A percentile compares a stretch with the other conserved stretches of the same genome.
phyloP scores from a whole-genome alignment of 2,797 vertebrate genomes.

The Sebastes minor region DNA sequence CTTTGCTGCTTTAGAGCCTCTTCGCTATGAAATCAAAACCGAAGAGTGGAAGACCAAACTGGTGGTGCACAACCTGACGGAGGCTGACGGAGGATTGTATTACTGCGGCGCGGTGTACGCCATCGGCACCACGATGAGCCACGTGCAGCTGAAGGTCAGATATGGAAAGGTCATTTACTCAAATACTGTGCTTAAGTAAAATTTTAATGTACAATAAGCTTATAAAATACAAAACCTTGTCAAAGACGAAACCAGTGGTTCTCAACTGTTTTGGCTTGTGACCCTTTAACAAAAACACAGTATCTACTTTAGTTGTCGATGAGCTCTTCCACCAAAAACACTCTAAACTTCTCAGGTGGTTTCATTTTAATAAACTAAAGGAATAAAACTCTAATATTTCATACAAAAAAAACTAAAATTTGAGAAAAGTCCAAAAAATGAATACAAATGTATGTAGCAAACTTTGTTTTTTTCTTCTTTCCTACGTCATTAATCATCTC shows the following conservation, averaged over 20 bases:
- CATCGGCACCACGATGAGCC: conserved; percentile 62
- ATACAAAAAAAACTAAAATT: neutral
- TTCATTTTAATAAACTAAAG: neutral
- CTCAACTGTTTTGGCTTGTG: neutral
- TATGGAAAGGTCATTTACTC: neutral
- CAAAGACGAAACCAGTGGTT: neutral
- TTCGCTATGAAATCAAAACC: conserved; percentile 72
- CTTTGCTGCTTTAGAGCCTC: conserved; percentile 50
- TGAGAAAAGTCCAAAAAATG: neutral
- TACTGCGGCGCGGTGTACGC: conserved; percentile 83
- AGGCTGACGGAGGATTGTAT: conserved; percentile 81
- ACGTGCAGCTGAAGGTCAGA: conserved; percentile 79
- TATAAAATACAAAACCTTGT: neutral
- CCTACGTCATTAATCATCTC: no score
- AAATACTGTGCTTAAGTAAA: neutral
- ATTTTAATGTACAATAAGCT: neutral
- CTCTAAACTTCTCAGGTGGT: neutral
- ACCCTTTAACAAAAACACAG: no score
- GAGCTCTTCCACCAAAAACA: neutral
- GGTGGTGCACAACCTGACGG: conserved; percentile 77
- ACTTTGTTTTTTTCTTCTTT: neutral
- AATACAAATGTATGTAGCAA: neutral
- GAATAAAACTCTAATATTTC: neutral
- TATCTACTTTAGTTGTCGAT: no score
- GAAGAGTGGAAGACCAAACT: conserved; percentile 63